phyloP scores from a whole-genome alignment of 92 coral and sea anemone species.

The Paramuricea clavata region DNA sequence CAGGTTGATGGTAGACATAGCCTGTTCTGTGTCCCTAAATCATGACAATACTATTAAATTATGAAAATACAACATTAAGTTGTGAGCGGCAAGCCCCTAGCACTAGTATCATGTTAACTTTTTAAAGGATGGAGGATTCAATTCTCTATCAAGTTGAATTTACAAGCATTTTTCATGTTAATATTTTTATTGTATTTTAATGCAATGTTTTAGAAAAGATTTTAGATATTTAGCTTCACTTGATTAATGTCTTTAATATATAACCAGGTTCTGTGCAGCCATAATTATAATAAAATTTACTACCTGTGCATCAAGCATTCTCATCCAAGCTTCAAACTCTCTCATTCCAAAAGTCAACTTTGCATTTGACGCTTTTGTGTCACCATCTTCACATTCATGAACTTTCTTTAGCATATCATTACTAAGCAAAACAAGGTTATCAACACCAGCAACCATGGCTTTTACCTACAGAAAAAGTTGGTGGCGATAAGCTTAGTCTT shows the following conservation, averaged over 20 bases:
- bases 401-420: constrained; percentile 9
- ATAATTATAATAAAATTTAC: neutral
- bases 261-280: too few species aligned
- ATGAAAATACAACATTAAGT: neutral
- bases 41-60: neutral
- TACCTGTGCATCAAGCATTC: constrained; percentile 83
- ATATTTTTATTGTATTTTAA: too few species aligned
- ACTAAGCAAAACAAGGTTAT: constrained; percentile 71
- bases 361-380: neutral
- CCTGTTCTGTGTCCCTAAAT: constrained; percentile 84
- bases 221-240: too few species aligned
- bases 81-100: neutral
- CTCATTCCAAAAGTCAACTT: neutral
- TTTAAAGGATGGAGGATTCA: too few species aligned
- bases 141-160: too few species aligned
- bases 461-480: constrained; percentile 60
- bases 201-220: too few species aligned
- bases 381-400: neutral
- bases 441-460: constrained; percentile 91
- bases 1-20: constrained; percentile 69
- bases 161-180: too few species aligned
- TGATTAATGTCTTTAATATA: too few species aligned
- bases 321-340: constrained; percentile 87
- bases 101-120: too few species aligned
- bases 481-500: too few species aligned